Evolutionary conservation across 2,888 invertebrate genomes (phyloP).

Genomic region (Dryobotodes eremita): DNA sequence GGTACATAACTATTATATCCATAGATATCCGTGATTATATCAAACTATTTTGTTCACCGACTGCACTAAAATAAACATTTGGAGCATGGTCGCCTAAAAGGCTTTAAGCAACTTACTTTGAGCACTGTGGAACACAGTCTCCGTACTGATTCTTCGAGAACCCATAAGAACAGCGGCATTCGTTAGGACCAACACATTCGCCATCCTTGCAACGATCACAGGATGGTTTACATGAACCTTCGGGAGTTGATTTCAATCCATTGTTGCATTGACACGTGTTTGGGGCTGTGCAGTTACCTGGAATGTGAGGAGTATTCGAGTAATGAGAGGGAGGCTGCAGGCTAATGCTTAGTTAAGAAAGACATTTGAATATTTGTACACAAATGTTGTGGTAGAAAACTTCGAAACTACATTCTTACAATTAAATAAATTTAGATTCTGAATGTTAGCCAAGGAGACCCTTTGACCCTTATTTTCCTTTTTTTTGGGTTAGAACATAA

Average conservation of each 20-base stretch:
- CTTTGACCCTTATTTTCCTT: background rate
- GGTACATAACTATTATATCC: background rate
- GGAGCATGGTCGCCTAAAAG: too few relatives aligned
- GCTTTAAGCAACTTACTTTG: constrained; percentile 72
- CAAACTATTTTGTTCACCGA: background rate
- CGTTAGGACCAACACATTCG: constrained; percentile 87
- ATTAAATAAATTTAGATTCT: background rate
- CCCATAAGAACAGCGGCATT: constrained; percentile 87
- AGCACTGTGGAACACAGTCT: constrained; percentile 79
- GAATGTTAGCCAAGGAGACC: too few relatives aligned
- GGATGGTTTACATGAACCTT: constrained; percentile 83
- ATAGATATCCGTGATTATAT: too few relatives aligned
- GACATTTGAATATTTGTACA: background rate
- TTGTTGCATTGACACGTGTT: constrained; percentile 91
- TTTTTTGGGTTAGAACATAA: background rate
- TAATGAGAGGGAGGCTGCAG: background rate
- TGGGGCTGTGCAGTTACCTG: constrained; percentile 88
- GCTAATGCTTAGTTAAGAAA: background rate
- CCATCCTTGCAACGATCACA: constrained; percentile 67
- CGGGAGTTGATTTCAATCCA: constrained; percentile 84
- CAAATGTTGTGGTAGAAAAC: background rate
- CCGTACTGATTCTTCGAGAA: constrained; percentile 72
- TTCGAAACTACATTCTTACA: background rate
- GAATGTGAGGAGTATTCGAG: background rate
- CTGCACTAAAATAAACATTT: background rate